Percentiles rank a stretch among this genome's conserved stretches.
Evolutionary conservation across 2,888 invertebrate genomes (phyloP).

Genomic region (Phragmatobia fuliginosa): DNA sequence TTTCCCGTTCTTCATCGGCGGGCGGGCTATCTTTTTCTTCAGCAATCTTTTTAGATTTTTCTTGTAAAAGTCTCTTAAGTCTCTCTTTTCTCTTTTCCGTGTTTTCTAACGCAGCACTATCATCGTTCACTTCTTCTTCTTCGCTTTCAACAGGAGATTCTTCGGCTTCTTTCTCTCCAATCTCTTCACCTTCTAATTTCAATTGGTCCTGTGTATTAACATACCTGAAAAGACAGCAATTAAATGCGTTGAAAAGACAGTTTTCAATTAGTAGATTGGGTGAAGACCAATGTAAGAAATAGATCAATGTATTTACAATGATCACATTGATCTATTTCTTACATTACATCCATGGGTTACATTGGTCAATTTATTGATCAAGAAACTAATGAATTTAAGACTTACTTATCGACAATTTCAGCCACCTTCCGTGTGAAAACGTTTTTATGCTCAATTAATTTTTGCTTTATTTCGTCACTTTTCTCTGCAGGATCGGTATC

Average conservation of each 20-base stretch:
- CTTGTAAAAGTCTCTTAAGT: conserved; percentile 68
- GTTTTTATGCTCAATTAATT: conserved; percentile 86
- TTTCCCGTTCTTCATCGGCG: conserved; percentile 27
- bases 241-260: neutral
- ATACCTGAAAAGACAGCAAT: conserved; percentile 63
- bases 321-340: too few relatives aligned
- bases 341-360: too few relatives aligned
- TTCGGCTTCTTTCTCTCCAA: conserved; percentile 80
- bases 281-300: neutral
- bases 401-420: conserved; percentile 86
- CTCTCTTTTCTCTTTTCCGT: conserved; percentile 74
- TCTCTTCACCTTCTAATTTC: conserved; percentile 76
- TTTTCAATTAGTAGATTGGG: neutral
- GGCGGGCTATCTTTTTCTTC: conserved; percentile 45
- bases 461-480: conserved; percentile 81
- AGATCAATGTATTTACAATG: too few relatives aligned
- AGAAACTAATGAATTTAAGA: conserved; percentile 19
- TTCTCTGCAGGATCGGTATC: conserved; percentile 87
- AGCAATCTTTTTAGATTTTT: conserved; percentile 63
- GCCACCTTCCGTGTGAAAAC: conserved; percentile 79
- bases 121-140: conserved; percentile 67
- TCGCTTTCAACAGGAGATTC: conserved; percentile 79
- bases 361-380: too few relatives aligned
- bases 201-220: conserved; percentile 77
- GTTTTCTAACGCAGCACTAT: conserved; percentile 59